Base-by-base conservation (phyloP, 2,113 vertebrate species). In the Tetrao urogallus region DNA sequence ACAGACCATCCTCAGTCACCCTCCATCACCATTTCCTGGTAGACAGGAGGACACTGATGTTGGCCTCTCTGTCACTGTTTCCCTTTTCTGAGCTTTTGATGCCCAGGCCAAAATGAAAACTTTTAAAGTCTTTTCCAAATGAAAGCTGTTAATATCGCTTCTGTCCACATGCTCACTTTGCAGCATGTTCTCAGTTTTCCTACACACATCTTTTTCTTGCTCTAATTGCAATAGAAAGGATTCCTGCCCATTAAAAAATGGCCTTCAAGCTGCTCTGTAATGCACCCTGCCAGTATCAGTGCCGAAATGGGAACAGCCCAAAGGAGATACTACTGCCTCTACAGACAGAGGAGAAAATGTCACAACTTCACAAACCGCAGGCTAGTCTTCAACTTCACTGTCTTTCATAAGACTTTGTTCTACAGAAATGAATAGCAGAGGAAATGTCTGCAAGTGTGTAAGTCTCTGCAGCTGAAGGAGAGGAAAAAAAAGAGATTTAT, bases 391-490 rank as follows among this genome's bases (percentile, higher is more conserved):
- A 10, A 16, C 22, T 70, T 84, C 20, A 5, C 28, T 36, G 17
- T 11, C 28, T 71, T 80, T 76, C 4, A 0, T 50, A 86, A 60
- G 61, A 66, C 61, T 92, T 94, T 11, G 40, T 92, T 69, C 61
- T 61, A 78, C 25, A 73, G 67, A 95, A 94, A 82, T 73, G 54
- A 80, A 90, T 47, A 88, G 69, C n/a, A 89, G 70, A 87, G 78
- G 76, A 92, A 96, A 91, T 70, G 67, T 70, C 72, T 82, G 57
- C 40, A 95, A 95, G 95, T 8, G 3, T 71, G 70, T 90, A 88
- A 96, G 45, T 19, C 65, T 94, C 88, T 80, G 71, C 65, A 87
- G 83, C 58, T 65, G 90, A 89, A 92, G 28, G 28, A 81, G 71
- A 38, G 27, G 61, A 65, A 71, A 90, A 74, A 38, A 80, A 21